Conservation (phyloP, 2,797 vertebrate genomes). For the Pangasius larnaudii region DNA sequence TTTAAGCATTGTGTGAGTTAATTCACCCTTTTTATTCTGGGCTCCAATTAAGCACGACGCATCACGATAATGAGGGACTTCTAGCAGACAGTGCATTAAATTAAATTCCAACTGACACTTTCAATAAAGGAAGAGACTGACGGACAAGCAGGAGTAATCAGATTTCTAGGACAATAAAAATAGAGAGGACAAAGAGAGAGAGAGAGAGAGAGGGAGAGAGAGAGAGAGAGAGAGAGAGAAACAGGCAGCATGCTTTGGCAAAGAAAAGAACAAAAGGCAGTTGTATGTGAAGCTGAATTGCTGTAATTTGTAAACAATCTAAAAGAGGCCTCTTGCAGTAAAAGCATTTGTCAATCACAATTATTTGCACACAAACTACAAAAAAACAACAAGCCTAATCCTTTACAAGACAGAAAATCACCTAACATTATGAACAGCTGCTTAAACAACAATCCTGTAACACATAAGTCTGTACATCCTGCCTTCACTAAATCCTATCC, state of each 20-base stretch:
- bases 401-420: background rate
- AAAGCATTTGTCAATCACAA: slow-evolving; percentile 36
- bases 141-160: slow-evolving; percentile 62
- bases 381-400: background rate
- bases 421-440: slow-evolving; percentile 6
- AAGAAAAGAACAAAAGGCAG: slow-evolving; percentile 54
- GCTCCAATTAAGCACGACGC: slow-evolving; percentile 58
- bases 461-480: slow-evolving; percentile 15
- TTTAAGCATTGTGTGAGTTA: slow-evolving; percentile 62
- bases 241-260: slow-evolving; percentile 39
- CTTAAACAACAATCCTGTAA: slow-evolving; percentile 30
- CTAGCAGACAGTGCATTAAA: slow-evolving; percentile 57
- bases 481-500: background rate
- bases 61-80: slow-evolving; percentile 61
- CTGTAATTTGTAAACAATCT: slow-evolving; percentile 54
- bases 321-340: slow-evolving; percentile 33
- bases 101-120: slow-evolving; percentile 60
- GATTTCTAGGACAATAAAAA: slow-evolving; percentile 65
- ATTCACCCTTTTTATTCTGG: slow-evolving; percentile 56
- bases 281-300: slow-evolving; percentile 49
- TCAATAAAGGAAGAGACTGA: slow-evolving; percentile 60
- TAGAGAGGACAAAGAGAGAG: slow-evolving; percentile 34
- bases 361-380: slow-evolving; percentile 4
- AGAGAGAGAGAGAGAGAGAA: slow-evolving; percentile 28
- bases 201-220: slow-evolving; percentile 24